These are phyloP conservation scores for Mesocentrotus franciscanus DNA, from an alignment of 53 echinoderm and acorn worm species.

Conservation along the genomic window DNA sequence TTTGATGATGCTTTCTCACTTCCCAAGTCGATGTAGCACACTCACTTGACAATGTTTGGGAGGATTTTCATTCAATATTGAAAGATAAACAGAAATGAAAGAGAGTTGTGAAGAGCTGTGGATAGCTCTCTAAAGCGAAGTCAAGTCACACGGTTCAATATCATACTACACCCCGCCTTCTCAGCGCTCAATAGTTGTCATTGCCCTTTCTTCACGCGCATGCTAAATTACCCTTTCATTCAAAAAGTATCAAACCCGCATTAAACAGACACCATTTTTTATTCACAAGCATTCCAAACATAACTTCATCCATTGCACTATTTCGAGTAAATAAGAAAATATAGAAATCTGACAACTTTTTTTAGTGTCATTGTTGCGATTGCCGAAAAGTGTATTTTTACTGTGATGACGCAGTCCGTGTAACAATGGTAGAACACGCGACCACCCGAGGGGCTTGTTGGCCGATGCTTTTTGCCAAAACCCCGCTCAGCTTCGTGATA, in stretches of 20 bases:
- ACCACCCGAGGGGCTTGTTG: constrained; percentile 69
- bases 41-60: constrained; percentile 58
- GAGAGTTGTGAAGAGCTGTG: constrained; percentile 16
- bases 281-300: constrained; percentile 49
- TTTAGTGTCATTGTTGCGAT: constrained; percentile 30
- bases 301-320: constrained; percentile 37
- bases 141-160: constrained; percentile 51
- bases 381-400: constrained; percentile 26
- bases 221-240: constrained; percentile 53
- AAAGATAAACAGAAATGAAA: constrained; percentile 53
- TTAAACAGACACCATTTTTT: constrained; percentile 51
- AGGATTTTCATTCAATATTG: constrained; percentile 62
- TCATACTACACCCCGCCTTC: constrained; percentile 42
- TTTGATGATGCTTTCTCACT: constrained; percentile 29
- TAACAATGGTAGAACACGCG: constrained; percentile 59
- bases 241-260: constrained; percentile 52
- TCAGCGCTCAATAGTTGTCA: background rate
- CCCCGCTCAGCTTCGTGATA: constrained; percentile 22
- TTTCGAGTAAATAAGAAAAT: background rate
- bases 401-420: background rate
- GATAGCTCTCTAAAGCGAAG: background rate
- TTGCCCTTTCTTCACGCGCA: constrained; percentile 54
- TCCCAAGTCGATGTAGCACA: constrained; percentile 29
- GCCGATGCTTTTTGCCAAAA: constrained; percentile 45
- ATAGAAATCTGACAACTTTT: constrained; percentile 52